Evolutionary conservation across 2,113 vertebrate species (phyloP), one percentile per base, ranked within the genome.

Genomic region (Ptychochromis oligacanthus): DNA sequence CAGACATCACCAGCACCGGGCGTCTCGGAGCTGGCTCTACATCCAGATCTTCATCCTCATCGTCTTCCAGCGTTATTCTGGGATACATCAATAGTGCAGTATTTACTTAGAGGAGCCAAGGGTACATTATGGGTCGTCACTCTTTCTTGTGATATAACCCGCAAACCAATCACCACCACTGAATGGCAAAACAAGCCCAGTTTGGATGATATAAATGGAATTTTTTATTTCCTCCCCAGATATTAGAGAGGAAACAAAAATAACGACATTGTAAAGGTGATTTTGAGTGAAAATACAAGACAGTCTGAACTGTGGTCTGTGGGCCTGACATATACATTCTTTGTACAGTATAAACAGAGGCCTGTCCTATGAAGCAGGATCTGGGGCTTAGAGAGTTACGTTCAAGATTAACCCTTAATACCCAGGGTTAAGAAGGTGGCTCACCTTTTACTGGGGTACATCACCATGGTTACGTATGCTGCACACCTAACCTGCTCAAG

Each of bases 21-120:
- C 94, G 91, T 65, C 94, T 94, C 1, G 89, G 94, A 26, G 89
- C 87, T 1, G 94, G 94, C 80, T 96, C 95, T 31, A 94, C 89
- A 54, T 96, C 95, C 59, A 96, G 92, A 82, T 95, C 95, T 58
- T 94, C 94, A 70, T 95, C 94, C 17, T 96, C 95, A 22, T 95
- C 93, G 12, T 96, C 96, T 80, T 96, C 96, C 84, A 95, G 88
- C 6, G 92, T 96, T 83, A 96, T 96, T 85, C 96, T 96, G 72
- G 34, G 38, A 88, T 40, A 90, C 36, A 87, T 76, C 40, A 92
- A 72, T 58, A 60, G 34, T 4, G 40, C 34, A 64, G 34, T 11
- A 24, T 59, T 49, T 2, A 65, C 3, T 67, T 40, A 8, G 40
- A 31, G 17, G 1, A 54, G 34, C 57, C 34, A 12, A 22, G 4